Conservation (phyloP, 2,797 vertebrate genomes). For the Selene dorsalis region DNA sequence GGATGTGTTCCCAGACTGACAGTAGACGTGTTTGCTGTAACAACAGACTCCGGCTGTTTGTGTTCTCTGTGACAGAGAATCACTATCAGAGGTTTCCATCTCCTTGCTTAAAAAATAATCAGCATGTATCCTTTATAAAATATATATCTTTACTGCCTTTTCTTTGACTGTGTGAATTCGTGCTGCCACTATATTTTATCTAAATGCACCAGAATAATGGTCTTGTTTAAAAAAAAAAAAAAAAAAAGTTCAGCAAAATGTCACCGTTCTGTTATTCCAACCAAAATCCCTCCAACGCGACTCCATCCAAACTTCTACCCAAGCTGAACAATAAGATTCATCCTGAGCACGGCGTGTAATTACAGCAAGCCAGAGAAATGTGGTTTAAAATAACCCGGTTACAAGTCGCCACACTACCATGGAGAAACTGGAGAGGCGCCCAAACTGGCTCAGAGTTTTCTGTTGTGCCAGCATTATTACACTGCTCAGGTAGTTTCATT, state of each 20-base stretch:
- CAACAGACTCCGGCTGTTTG: conserved; percentile 7
- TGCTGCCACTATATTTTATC: neutral
- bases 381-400: neutral
- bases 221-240: neutral
- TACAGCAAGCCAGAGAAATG: neutral
- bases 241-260: neutral
- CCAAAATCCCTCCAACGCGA: neutral
- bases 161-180: neutral
- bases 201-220: neutral
- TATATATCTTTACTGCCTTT: neutral
- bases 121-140: neutral
- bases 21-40: neutral
- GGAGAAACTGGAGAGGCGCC: neutral
- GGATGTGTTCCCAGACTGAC: conserved; percentile 6
- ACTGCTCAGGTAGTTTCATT: conserved; percentile 21
- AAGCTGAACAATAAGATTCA: neutral
- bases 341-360: neutral
- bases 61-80: neutral
- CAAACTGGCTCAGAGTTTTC: neutral
- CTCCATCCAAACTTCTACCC: neutral
- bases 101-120: neutral
- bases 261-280: neutral
- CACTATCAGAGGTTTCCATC: neutral
- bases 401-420: neutral
- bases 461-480: neutral